Evolutionary conservation across 2,888 invertebrate genomes (phyloP), one percentile per base, ranked within the genome.

Genomic region (Epirrita christyi): DNA sequence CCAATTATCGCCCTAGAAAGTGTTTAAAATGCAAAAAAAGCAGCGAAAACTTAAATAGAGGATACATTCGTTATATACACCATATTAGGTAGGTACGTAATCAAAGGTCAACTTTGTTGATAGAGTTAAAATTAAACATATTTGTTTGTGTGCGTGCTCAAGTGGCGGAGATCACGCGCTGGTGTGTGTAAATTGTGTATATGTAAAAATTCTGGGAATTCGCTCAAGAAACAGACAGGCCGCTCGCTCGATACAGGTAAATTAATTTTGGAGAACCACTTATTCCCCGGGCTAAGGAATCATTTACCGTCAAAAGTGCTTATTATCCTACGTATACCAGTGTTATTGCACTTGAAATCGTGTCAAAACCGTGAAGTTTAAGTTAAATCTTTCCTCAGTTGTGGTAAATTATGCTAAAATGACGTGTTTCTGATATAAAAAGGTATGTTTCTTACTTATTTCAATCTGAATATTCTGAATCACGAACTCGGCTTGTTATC

Each of bases 181-280:
- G 59, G 75, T 77, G 78, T 81, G 80, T 73, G 78, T 86, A n/a
- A n/a, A n/a, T n/a, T n/a, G 80, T 73, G 78, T 86, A 76, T 73
- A 83, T 76, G 84, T 83, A 82, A 79, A 76, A 87, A 75, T 90
- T 89, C 89, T 81, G 56, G 78, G 89, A 90, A 90, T 75, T 81
- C 63, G 81, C 80, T 78, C 57, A 49, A 54, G 63, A 64, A 65
- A 54, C 49, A 53, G 55, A 54, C 49, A 53, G 55, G 64, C 55
- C 62, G 64, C 21, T 67, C 81, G 85, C 72, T 86, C 84, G 68
- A 86, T 85, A 83, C 80, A 83, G 83, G 81, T 83, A 81, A 78
- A 78, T 64, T 53, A 78, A 78, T 64, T 53, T 73, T 59, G 58
- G 57, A 59, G 50, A 53, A 51, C 29, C 43, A 36, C 9, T 55